Evolutionary conservation across 1,140 invertebrate species (phyloP).

Genomic region (Tribolium castaneum): DNA sequence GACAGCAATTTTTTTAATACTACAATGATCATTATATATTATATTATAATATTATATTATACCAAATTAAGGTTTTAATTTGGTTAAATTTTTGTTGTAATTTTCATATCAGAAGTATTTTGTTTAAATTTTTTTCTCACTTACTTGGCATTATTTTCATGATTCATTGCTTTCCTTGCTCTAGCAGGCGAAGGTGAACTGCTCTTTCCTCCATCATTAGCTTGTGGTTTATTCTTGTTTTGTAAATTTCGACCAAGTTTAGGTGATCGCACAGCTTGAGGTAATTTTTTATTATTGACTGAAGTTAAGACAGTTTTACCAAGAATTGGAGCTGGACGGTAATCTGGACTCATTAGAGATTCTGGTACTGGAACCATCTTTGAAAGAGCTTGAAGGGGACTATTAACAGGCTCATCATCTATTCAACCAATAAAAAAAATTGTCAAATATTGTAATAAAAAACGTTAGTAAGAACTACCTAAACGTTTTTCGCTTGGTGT

Average conservation of each 20-base stretch:
- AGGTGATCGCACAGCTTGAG: constrained; percentile 62
- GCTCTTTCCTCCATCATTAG: constrained; percentile 10
- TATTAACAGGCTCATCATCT: constrained; percentile 65
- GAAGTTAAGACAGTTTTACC: constrained; percentile 40
- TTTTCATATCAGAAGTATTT: too few species aligned
- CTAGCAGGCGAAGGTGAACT: constrained; percentile 50
- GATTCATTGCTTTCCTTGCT: constrained; percentile 43
- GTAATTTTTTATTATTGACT: constrained; percentile 33
- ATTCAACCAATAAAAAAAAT: neutral
- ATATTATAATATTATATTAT: too few species aligned
- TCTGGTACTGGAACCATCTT: constrained; percentile 89
- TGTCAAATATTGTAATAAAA: neutral
- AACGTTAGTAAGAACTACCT: constrained; percentile 17
- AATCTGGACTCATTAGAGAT: constrained; percentile 86
- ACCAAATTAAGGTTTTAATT: too few species aligned
- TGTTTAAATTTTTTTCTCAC: neutral
- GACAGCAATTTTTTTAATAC: too few species aligned
- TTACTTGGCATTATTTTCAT: constrained; percentile 31
- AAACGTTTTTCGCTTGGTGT: constrained; percentile 52
- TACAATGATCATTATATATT: too few species aligned
- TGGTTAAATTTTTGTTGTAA: too few species aligned
- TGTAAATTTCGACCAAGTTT: constrained; percentile 55
- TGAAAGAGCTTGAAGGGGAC: constrained; percentile 81
- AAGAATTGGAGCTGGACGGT: constrained; percentile 66
- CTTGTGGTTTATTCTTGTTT: neutral